Base-by-base conservation (phyloP, 1,140 invertebrate genomes). In the Elymnias hypermnestra region DNA sequence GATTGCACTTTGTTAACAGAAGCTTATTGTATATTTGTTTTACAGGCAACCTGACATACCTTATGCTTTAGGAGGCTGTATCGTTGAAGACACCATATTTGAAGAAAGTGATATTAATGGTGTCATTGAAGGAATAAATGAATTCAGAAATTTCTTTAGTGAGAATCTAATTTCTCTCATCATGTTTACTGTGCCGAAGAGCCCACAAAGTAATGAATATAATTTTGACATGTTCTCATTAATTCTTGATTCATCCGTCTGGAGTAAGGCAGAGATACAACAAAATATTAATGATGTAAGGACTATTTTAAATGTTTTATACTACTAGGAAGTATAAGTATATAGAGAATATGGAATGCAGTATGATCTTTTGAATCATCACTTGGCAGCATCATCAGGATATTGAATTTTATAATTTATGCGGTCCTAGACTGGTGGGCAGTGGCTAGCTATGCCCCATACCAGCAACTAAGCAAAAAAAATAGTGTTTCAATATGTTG, bases 11-110 rank as follows among this genome's bases (percentile, higher is more conserved):
- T n/a, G n/a, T n/a, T n/a, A n/a, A n/a, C n/a, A n/a, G n/a, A n/a
- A n/a, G n/a, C n/a, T n/a, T n/a, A n/a, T n/a, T n/a, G n/a, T n/a
- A n/a, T n/a, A n/a, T n/a, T n/a, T n/a, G n/a, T n/a, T 42, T 55
- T 48, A 10, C 58, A 84, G 81, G 0, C 81, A 84, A 59, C 61
- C 71, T 12, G 61, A 75, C 39, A 49, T 70, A 15, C 78, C 81
- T 14, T 82, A 75, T 64, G 84, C 82, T 3, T 41, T 87, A 21
- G 84, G 78, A 12, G 84, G 84, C 2, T 87, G 84, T 47, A 70
- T 79, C 14, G 65, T 85, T 15, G 73, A 83, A 28, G 79, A 83
- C 12, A 69, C 73, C 19, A 52, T 79, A 18, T 63, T 51, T 44
- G 58, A 76, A 31, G 41, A 52, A 8, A 53, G 28, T 48, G 64